A percentile compares a stretch with the other conserved stretches of the same genome.
Conservation (phyloP, 2,797 vertebrate species). For the Mus caroli region DNA sequence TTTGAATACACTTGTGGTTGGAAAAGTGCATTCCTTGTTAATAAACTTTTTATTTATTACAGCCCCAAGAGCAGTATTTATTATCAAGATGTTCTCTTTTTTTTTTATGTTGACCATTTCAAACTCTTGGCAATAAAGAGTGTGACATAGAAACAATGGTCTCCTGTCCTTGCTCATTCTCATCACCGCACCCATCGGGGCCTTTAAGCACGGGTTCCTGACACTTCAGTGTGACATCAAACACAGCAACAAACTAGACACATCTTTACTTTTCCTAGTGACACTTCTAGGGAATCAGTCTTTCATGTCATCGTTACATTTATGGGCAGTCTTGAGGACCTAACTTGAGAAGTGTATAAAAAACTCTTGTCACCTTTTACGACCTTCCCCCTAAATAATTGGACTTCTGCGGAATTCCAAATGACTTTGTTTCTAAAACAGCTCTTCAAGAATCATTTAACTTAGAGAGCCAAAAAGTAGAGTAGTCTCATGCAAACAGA, state of each 20-base stretch:
- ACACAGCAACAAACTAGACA: not conserved
- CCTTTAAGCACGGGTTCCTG: not conserved
- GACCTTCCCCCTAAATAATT: not conserved
- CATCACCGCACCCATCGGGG: accelerated
- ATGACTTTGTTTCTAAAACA: not conserved
- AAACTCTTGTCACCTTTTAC: not conserved
- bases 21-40: conserved; percentile 92
- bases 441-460: conserved; percentile 31
- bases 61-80: conserved; percentile 97
- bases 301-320: not conserved
- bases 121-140: conserved; percentile 91
- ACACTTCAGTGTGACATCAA: not conserved
- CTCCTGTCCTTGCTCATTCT: conserved; percentile 40
- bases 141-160: conserved; percentile 73
- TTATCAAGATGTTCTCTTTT: conserved; percentile 90
- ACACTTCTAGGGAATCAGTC: not conserved
- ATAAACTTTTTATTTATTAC: conserved; percentile 96
- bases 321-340: not conserved
- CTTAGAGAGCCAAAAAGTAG: not conserved
- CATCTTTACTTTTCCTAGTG: not conserved
- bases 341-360: not conserved
- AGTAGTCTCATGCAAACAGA: conserved; percentile 16
- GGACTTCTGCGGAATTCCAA: not conserved
- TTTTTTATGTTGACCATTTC: conserved; percentile 88
- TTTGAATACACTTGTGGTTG: conserved; percentile 89